Evolutionary conservation across 2,888 invertebrate species (phyloP).

Genomic region (Pseudococcus viburni): DNA sequence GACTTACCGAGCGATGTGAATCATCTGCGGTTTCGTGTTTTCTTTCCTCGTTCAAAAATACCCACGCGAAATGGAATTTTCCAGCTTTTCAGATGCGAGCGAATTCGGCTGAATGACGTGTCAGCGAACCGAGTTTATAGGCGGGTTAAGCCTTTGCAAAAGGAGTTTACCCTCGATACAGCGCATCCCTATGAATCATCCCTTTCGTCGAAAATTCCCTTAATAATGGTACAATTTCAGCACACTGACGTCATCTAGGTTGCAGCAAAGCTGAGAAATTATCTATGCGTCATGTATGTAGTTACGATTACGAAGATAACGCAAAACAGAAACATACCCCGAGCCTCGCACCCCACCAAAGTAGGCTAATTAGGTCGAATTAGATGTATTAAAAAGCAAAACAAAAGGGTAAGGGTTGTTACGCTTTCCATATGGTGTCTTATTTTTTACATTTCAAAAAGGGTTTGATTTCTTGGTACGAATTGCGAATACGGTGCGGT

Average conservation of each 20-base stretch:
- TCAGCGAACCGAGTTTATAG: not conserved
- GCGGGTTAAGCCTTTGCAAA: not conserved
- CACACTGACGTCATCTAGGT: slow-evolving; percentile 26
- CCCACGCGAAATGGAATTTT: not conserved
- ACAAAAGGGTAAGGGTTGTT: slow-evolving; percentile 11
- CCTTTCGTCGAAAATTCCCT: slow-evolving; percentile 54
- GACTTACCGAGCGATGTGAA: too few relatives aligned
- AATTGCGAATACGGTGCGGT: not conserved
- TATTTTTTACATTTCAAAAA: not conserved
- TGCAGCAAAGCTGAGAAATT: slow-evolving; percentile 16
- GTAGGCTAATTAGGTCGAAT: slow-evolving; percentile 37
- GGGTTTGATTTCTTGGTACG: slow-evolving; percentile 17
- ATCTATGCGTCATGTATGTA: slow-evolving; percentile 25
- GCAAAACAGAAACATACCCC: not conserved
- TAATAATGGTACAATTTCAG: slow-evolving; percentile 48
- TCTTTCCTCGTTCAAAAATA: too few relatives aligned
- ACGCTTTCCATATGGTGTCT: slow-evolving; percentile 51
- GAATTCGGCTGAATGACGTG: not conserved
- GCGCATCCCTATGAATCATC: slow-evolving; percentile 35
- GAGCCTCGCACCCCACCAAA: not conserved
- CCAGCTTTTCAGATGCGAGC: not conserved
- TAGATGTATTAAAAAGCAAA: slow-evolving; percentile 8
- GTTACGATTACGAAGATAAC: not conserved
- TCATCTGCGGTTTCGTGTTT: too few relatives aligned
- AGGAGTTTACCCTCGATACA: not conserved